Conservation (phyloP, 2,888 invertebrate genomes). For the Rutpela maculata region DNA sequence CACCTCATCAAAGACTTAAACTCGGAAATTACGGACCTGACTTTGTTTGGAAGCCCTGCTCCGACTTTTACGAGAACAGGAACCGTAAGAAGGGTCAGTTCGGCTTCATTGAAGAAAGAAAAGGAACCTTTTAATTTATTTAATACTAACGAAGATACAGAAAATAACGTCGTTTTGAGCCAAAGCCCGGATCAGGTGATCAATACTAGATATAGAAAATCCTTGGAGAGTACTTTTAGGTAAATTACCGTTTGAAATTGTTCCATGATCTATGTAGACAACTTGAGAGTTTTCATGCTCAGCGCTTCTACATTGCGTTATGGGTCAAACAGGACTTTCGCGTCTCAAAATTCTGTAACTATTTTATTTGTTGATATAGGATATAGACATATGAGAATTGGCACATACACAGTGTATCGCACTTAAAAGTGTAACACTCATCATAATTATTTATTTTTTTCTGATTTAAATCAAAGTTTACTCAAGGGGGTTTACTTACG, state of each 20-base stretch:
- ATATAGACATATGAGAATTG: too few species aligned
- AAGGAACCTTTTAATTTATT: conserved; percentile 42
- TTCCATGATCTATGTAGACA: background rate
- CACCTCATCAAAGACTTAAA: conserved; percentile 55
- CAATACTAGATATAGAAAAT: conserved; percentile 51
- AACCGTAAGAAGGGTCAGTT: conserved; percentile 68
- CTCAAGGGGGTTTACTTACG: too few species aligned
- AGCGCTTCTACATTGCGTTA: too few species aligned
- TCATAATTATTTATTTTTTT: too few species aligned
- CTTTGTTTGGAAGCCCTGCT: conserved; percentile 66
- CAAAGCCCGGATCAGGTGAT: conserved; percentile 51
- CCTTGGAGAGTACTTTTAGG: conserved; percentile 59
- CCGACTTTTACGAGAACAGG: conserved; percentile 67
- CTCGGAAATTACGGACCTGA: conserved; percentile 61
- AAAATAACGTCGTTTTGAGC: conserved; percentile 40
- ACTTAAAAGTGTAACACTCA: too few species aligned
- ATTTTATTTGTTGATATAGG: too few species aligned
- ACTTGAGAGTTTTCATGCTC: conserved; percentile 39
- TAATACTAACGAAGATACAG: conserved; percentile 42
- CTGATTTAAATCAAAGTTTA: too few species aligned
- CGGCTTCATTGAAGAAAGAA: conserved; percentile 58
- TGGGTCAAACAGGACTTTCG: too few species aligned
- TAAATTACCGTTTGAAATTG: conserved; percentile 25
- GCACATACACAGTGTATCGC: too few species aligned
- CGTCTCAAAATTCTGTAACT: too few species aligned